Base-by-base conservation (phyloP, 2,888 invertebrate species). In the Melanostoma mellinum region DNA sequence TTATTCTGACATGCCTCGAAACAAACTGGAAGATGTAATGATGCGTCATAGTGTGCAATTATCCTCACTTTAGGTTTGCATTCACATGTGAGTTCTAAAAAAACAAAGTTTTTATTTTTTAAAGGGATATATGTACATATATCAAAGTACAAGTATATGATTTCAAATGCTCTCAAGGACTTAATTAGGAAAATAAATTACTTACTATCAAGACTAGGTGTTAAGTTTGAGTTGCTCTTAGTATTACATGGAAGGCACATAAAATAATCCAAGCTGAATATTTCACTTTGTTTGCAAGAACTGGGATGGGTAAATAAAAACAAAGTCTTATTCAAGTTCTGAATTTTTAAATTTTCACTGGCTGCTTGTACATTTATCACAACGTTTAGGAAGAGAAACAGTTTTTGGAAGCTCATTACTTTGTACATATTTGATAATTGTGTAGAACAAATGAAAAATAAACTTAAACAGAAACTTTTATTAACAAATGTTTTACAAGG, bases 181-280 rank as follows among this genome's bases (percentile, higher is more conserved):
- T 88, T 85, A 90, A 71, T 84, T 89, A 79, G 1, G 35, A 20
- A 46, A n/a, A 32, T 6, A 8, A 38, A n/a, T 30, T 6, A 78
- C 79, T 65, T 58, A 80, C 79, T 63, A 52, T 75, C 69, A n/a
- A 44, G 9, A 38, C 52, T 63, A n/a, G 68, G 63, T 0, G 33
- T 69, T 9, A 74, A 75, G 46, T 69, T 40, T 8, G 69, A 75
- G 46, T 69, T 40, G 5, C 85, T 87, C 61, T 80, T 85, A 53
- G 86, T 86, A 40, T 87, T 90, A 87, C 93, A 93, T 0, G 89
- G 85, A 32, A 88, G 82, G 87, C 93, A 93, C 55, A 91, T 90
- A 74, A 93, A 92, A 36, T 89, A 89, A 86, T 92, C 89, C 48
- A 91, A 86, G 88, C 93, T 91, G 78, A 93, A 93, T 87, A 92